Conservation (phyloP, 2,797 vertebrate genomes). For the Vultur gryphus region DNA sequence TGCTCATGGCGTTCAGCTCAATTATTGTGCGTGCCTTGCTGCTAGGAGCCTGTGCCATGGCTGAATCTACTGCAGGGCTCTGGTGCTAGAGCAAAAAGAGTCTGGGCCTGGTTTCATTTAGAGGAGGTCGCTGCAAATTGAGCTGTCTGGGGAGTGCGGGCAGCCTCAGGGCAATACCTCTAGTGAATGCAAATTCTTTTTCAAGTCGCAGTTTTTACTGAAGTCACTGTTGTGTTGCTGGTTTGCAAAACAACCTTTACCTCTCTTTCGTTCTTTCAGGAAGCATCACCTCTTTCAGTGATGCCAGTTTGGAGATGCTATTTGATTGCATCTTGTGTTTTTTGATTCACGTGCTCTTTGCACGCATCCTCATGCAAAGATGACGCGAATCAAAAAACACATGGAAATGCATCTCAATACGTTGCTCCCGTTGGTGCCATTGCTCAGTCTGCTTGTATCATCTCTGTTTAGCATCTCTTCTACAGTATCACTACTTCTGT, state of each 20-base stretch:
- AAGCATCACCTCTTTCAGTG: background rate
- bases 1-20: fast-evolving
- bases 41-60: background rate
- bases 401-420: background rate
- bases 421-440: background rate
- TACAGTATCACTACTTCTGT: background rate
- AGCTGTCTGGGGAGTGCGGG: background rate
- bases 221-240: background rate
- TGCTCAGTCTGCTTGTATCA: background rate
- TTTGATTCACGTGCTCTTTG: background rate
- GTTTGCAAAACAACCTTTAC: background rate
- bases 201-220: background rate
- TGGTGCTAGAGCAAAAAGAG: background rate
- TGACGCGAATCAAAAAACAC: background rate
- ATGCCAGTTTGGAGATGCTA: background rate
- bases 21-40: background rate
- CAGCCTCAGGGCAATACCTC: background rate
- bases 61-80: background rate
- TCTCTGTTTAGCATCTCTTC: background rate
- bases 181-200: background rate
- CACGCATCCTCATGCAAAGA: background rate
- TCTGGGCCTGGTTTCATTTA: background rate
- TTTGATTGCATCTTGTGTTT: background rate
- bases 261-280: background rate
- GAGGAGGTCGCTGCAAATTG: background rate